phyloP scores from a whole-genome alignment of 2,113 vertebrate species.

The Semicossyphus pulcher region DNA sequence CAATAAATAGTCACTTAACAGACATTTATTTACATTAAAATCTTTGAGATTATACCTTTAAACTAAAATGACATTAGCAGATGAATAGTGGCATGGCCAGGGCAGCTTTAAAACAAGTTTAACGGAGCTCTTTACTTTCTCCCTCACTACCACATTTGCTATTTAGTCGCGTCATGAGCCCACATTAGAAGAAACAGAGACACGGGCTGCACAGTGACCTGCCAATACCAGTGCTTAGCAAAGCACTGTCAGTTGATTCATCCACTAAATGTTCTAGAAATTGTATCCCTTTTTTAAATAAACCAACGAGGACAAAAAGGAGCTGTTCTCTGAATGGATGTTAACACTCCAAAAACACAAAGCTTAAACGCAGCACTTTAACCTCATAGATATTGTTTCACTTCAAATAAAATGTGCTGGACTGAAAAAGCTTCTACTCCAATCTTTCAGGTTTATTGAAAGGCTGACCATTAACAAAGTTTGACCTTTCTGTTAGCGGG shows the following conservation, averaged over 20 bases:
- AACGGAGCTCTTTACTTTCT: neutral
- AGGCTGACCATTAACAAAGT: conserved; percentile 12
- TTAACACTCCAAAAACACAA: neutral
- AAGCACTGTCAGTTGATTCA: neutral
- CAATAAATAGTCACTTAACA: too few relatives aligned
- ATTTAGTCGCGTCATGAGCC: too few relatives aligned
- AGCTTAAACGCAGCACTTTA: neutral
- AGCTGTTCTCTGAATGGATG: too few relatives aligned
- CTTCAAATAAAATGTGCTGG: conserved; percentile 6
- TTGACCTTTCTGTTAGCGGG: neutral
- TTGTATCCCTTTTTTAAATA: neutral
- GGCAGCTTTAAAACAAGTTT: neutral
- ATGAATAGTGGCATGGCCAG: too few relatives aligned
- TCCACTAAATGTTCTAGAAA: neutral
- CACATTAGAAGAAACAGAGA: neutral
- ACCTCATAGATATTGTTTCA: neutral
- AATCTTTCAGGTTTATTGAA: conserved; percentile 7
- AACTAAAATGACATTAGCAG: too few relatives aligned
- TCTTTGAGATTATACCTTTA: too few relatives aligned
- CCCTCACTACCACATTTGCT: neutral
- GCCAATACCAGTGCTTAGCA: neutral
- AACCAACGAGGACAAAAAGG: neutral
- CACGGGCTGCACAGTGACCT: neutral
- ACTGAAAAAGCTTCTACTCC: too few relatives aligned
- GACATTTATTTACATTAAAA: too few relatives aligned